phyloP scores from a whole-genome alignment of 2,797 vertebrate species.

The Meda fulgida region DNA sequence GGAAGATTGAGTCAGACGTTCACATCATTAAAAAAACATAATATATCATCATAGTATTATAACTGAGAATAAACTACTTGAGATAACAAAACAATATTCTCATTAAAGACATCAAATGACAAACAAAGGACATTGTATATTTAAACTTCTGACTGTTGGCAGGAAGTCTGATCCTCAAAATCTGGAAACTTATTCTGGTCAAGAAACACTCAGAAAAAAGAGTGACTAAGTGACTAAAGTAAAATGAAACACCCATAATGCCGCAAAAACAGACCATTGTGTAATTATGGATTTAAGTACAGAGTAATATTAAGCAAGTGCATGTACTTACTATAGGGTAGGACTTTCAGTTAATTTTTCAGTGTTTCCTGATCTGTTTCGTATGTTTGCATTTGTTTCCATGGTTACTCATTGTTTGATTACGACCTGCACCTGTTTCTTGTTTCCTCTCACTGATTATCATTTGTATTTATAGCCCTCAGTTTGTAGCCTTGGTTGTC shows the following conservation, averaged over 20 bases:
- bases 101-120: neutral
- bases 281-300: neutral
- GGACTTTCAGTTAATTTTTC: neutral
- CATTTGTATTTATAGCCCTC: too few relatives aligned
- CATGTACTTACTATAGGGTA: neutral
- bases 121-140: neutral
- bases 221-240: neutral
- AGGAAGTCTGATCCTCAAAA: neutral
- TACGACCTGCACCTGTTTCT: neutral
- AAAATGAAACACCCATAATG: neutral
- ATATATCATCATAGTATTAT: neutral
- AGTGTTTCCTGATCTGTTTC: neutral
- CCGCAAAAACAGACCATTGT: neutral
- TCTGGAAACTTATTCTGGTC: neutral
- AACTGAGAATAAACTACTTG: neutral
- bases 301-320: neutral
- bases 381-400: neutral
- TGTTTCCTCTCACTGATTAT: too few relatives aligned
- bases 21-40: neutral
- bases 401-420: neutral
- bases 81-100: neutral
- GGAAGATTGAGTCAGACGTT: neutral
- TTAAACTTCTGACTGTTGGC: neutral
- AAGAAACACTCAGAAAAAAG: neutral
- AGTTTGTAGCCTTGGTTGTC: too few relatives aligned